A percentile compares a stretch with the other conserved stretches of the same genome.
phyloP scores from a whole-genome alignment of 92 coral and sea anemone species.

The Hydrozoanthus gracilis region DNA sequence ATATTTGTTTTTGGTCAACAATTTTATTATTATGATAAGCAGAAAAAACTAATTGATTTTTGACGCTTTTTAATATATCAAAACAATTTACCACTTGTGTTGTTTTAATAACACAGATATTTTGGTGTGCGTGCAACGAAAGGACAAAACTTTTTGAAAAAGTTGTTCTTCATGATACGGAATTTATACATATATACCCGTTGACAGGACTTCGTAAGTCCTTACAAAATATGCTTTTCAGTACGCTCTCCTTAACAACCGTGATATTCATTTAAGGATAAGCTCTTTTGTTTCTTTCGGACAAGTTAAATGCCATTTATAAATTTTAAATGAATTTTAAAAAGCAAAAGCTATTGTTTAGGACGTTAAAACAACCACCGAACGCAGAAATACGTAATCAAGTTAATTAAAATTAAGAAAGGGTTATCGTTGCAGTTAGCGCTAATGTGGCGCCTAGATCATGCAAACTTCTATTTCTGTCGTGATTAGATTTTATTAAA shows the following conservation, averaged over 20 bases:
- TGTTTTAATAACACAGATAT: background rate
- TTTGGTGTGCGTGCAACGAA: background rate
- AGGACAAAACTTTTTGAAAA: background rate
- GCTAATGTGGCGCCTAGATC: background rate
- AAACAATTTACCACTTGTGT: background rate
- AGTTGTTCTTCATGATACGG: background rate
- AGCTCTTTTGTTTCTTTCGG: constrained; percentile 9
- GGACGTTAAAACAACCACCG: background rate
- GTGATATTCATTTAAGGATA: constrained; percentile 9
- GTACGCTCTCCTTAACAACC: background rate
- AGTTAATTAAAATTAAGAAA: background rate
- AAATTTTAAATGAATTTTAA: constrained; percentile 16
- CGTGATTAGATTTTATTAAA: background rate
- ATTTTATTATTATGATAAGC: constrained; percentile 15
- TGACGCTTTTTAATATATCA: background rate
- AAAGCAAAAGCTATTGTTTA: constrained; percentile 1
- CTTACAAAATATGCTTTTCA: too few species aligned
- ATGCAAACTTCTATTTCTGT: background rate
- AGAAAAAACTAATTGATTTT: background rate
- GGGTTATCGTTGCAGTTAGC: background rate
- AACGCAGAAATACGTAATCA: background rate
- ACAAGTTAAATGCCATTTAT: background rate
- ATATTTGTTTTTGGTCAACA: constrained; percentile 18
- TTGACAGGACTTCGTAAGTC: background rate
- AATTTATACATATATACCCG: too few species aligned